These are phyloP conservation scores for Isichthys henryi DNA, from an alignment of 2,113 vertebrate genomes.

Conservation along the genomic window DNA sequence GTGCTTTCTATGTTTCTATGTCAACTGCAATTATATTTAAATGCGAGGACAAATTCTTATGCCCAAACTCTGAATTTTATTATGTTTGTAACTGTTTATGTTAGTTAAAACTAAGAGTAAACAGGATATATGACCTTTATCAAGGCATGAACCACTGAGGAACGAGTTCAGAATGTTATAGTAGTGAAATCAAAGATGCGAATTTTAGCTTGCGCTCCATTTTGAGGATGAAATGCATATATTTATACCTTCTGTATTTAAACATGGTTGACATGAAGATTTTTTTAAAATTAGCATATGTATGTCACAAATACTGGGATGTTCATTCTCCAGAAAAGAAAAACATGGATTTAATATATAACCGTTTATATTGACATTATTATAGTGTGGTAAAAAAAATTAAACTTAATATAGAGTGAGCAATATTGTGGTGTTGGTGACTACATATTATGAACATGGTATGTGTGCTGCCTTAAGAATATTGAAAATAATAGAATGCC, in stretches of 20 bases:
- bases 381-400: neutral
- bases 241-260: neutral
- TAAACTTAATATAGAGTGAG: neutral
- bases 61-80: neutral
- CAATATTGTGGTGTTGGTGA: neutral
- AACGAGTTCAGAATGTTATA: neutral
- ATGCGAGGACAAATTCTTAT: neutral
- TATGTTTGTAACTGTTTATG: neutral
- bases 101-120: neutral
- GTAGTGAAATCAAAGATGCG: neutral
- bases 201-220: neutral
- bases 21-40: neutral
- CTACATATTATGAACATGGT: neutral
- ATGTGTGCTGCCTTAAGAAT: neutral
- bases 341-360: neutral
- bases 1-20: neutral
- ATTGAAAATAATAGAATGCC: neutral
- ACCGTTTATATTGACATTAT: neutral
- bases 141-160: neutral
- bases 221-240: neutral
- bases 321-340: neutral
- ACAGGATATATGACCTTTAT: neutral
- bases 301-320: neutral
- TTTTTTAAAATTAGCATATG: neutral
- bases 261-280: neutral